Conservation (phyloP, 2,888 invertebrate genomes). For the Lepidocyrtoides sp. region DNA sequence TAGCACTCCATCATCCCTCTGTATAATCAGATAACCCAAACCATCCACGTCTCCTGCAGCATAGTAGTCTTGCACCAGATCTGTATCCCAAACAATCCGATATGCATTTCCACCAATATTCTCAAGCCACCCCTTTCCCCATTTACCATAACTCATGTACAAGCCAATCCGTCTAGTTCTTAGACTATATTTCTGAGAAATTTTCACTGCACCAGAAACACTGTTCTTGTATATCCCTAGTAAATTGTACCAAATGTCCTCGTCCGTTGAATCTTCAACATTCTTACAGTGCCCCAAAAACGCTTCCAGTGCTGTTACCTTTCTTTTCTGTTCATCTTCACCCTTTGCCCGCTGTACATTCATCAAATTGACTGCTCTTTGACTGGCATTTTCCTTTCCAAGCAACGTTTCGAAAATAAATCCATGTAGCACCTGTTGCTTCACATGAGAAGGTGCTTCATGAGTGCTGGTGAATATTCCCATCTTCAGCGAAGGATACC, state of each 20-base stretch:
- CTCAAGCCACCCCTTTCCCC: slow-evolving; percentile 52
- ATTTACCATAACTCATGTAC: slow-evolving; percentile 32
- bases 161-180: background rate
- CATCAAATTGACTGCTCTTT: background rate
- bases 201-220: slow-evolving; percentile 15
- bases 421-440: background rate
- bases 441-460: background rate
- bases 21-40: background rate
- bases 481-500: slow-evolving; percentile 60
- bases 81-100: slow-evolving; percentile 45
- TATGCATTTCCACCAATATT: background rate
- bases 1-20: background rate
- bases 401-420: slow-evolving; percentile 46
- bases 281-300: slow-evolving; percentile 9
- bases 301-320: background rate
- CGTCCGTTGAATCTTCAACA: background rate
- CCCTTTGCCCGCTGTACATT: background rate
- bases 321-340: background rate
- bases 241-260: background rate
- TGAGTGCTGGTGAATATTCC: slow-evolving; percentile 64
- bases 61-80: slow-evolving; percentile 62
- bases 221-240: background rate
- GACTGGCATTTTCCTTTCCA: background rate
- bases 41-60: background rate
- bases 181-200: background rate